A percentile compares a stretch with the other conserved stretches of the same genome.
These are phyloP conservation scores for Leptura quadrifasciata DNA, from an alignment of 2,888 invertebrate genomes.

Conservation along the genomic window DNA sequence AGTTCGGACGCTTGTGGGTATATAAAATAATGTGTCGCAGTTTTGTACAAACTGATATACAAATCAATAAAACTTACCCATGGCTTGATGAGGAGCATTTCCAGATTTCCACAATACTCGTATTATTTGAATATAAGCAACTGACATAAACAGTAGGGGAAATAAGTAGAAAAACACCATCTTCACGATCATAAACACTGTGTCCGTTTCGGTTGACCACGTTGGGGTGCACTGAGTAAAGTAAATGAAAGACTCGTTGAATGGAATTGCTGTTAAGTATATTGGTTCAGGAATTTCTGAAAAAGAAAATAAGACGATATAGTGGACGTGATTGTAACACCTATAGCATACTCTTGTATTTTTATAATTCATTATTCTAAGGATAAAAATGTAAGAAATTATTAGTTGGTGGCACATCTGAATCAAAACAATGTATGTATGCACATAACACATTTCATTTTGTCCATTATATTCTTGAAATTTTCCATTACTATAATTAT, in stretches of 20 bases:
- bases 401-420: neutral
- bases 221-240: conserved; percentile 80
- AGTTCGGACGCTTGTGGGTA: too few species aligned
- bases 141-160: conserved; percentile 88
- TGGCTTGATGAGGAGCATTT: conserved; percentile 83
- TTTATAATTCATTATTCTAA: neutral
- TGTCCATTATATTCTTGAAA: too few species aligned
- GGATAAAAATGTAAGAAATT: neutral
- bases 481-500: too few species aligned
- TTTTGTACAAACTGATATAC: neutral
- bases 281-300: conserved; percentile 87
- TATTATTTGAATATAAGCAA: conserved; percentile 90
- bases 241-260: conserved; percentile 74
- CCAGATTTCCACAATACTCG: conserved; percentile 88
- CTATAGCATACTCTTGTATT: neutral
- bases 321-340: neutral
- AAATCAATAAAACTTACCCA: conserved; percentile 64
- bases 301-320: conserved; percentile 60
- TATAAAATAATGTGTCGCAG: too few species aligned
- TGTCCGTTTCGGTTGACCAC: conserved; percentile 83
- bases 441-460: too few species aligned
- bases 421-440: too few species aligned
- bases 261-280: conserved; percentile 79
- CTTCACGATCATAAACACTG: conserved; percentile 82
- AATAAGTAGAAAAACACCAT: conserved; percentile 85